A percentile compares a stretch with the other conserved stretches of the same genome.
Evolutionary conservation across 2,888 invertebrate genomes (phyloP).

Genomic region (Villa cingulata): DNA sequence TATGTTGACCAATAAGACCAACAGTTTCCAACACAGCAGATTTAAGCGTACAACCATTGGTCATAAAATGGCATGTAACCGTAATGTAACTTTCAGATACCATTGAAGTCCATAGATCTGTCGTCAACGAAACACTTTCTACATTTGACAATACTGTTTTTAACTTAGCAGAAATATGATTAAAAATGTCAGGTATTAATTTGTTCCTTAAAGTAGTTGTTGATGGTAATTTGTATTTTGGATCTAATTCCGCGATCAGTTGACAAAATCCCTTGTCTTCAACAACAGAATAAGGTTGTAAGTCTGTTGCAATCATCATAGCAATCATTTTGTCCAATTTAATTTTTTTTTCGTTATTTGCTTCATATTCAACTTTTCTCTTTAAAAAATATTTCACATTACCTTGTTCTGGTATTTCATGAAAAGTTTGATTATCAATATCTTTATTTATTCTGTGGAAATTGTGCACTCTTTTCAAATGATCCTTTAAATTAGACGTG

Average conservation of each 20-base stretch:
- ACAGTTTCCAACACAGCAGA: background rate
- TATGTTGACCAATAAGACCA: background rate
- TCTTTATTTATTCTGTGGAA: too few species aligned
- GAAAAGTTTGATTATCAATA: too few species aligned
- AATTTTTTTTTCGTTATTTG: too few species aligned
- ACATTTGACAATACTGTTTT: constrained; percentile 10
- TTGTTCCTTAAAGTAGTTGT: constrained; percentile 18
- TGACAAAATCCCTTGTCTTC: constrained; percentile 22
- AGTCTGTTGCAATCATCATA: too few species aligned
- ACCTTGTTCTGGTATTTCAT: too few species aligned
- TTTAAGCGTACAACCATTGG: background rate
- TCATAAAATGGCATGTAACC: constrained; percentile 1
- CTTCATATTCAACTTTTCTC: too few species aligned
- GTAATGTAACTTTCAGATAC: background rate
- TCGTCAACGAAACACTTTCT: constrained; percentile 14
- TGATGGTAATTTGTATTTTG: constrained; percentile 19
- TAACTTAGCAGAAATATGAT: constrained; percentile 14
- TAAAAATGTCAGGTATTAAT: background rate
- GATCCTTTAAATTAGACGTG: too few species aligned
- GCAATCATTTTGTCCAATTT: too few species aligned
- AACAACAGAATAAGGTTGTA: too few species aligned
- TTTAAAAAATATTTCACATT: too few species aligned
- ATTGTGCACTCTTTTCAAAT: too few species aligned
- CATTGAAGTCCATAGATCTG: constrained; percentile 18
- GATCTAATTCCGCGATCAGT: constrained; percentile 19